These are phyloP conservation scores for Eira barbara DNA, from an alignment of 2,113 vertebrate species.

Conservation along the genomic window DNA sequence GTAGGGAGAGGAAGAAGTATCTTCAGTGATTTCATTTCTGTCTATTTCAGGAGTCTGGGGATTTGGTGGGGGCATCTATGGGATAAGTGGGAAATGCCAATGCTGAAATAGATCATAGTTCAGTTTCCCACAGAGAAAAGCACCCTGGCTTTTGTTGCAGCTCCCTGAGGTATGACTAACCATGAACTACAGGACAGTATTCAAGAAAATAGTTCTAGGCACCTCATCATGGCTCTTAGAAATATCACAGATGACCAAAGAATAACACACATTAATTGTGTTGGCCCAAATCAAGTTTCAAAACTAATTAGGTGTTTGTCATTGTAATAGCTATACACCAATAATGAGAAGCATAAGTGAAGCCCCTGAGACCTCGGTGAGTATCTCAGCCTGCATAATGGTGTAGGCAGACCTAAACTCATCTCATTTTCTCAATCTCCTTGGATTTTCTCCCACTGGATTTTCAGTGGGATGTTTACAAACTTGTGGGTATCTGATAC, in stretches of 20 bases:
- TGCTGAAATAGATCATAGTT: background rate
- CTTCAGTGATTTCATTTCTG: background rate
- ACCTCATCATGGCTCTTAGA: background rate
- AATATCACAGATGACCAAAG: background rate
- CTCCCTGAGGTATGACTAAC: background rate
- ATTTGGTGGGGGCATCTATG: background rate
- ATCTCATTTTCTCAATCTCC: background rate
- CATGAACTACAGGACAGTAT: background rate
- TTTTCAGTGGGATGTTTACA: background rate
- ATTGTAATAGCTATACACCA: background rate
- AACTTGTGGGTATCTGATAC: background rate
- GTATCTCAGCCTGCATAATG: background rate
- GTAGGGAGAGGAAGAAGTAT: background rate
- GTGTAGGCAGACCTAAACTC: background rate
- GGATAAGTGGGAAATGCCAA: background rate
- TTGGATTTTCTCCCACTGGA: constrained; percentile 31
- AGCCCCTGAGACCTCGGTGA: constrained; percentile 23
- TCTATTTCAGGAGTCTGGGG: background rate
- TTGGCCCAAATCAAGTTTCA: constrained; percentile 11
- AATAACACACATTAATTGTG: background rate
- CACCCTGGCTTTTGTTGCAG: background rate
- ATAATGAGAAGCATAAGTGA: background rate
- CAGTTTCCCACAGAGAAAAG: background rate
- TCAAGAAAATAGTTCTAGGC: background rate
- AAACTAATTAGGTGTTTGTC: background rate